phyloP scores from a whole-genome alignment of 1,140 invertebrate genomes.

The Coelopa frigida region DNA sequence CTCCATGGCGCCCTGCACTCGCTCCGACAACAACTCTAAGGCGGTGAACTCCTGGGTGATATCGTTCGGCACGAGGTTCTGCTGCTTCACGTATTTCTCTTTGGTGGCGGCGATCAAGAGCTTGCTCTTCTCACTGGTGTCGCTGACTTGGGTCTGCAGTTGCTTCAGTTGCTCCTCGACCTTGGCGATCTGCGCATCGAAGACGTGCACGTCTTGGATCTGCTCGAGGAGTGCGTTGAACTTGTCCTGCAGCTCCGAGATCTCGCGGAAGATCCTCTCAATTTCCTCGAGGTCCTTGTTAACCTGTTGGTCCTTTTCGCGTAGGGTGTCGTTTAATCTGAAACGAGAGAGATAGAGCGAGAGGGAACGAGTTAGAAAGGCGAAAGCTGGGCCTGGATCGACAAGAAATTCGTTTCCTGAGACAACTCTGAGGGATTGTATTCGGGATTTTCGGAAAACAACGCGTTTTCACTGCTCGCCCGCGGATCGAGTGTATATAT shows the following conservation, averaged over 20 bases:
- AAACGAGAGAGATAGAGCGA: constrained; percentile 19
- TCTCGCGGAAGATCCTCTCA: constrained; percentile 52
- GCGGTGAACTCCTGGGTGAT: constrained; percentile 66
- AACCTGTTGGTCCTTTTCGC: constrained; percentile 53
- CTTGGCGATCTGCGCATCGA: constrained; percentile 57
- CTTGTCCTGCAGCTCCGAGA: constrained; percentile 55
- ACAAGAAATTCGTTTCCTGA: too few relatives aligned
- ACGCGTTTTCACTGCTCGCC: too few relatives aligned
- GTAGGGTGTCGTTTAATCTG: constrained; percentile 49
- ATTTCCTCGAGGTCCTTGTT: constrained; percentile 55
- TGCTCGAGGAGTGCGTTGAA: constrained; percentile 56
- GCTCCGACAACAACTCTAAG: constrained; percentile 72
- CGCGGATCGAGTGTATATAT: constrained; percentile 4
- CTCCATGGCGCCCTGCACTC: constrained; percentile 68
- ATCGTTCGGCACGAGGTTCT: constrained; percentile 65
- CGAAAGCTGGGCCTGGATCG: not conserved
- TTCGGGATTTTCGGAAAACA: too few relatives aligned
- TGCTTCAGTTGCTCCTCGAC: constrained; percentile 49
- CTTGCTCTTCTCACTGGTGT: constrained; percentile 52
- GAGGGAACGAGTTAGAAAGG: too few relatives aligned
- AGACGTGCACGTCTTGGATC: constrained; percentile 63
- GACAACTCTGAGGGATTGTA: too few relatives aligned
- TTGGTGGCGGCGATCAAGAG: constrained; percentile 58
- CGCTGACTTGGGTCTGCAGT: constrained; percentile 48
- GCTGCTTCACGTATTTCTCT: constrained; percentile 59